Percentiles rank a stretch among this genome's conserved stretches.
Conservation (phyloP, 2,888 invertebrate genomes). For the Nematopogon swammerdamellus region DNA sequence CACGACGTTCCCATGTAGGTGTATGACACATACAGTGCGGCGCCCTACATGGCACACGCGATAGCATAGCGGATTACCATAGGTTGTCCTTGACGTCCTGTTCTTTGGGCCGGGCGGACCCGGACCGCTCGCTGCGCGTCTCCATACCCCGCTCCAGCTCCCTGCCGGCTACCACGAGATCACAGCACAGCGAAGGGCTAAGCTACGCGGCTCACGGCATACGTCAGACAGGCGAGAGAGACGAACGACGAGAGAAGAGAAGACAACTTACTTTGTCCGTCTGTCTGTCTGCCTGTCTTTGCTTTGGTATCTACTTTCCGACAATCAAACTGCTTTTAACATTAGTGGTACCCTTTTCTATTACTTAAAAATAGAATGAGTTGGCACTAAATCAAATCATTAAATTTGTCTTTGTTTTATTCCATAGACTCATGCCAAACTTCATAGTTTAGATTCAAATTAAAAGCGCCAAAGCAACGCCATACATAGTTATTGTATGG, state of each 20-base stretch:
- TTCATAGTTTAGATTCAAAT: no score
- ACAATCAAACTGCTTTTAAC: no score
- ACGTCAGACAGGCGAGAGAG: constrained; percentile 46
- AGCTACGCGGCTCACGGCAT: constrained; percentile 18
- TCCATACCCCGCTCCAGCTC: not conserved
- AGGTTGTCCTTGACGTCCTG: constrained; percentile 62
- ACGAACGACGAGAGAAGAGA: constrained; percentile 16
- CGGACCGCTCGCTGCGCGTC: not conserved
- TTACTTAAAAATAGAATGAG: no score
- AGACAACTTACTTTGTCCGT: no score
- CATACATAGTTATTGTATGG: no score
- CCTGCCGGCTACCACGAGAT: not conserved
- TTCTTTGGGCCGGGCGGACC: not conserved
- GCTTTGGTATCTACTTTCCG: no score
- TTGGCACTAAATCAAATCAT: no score
- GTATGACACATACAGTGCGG: constrained; percentile 55
- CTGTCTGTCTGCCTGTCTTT: no score
- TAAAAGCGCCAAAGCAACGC: no score
- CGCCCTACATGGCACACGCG: constrained; percentile 44
- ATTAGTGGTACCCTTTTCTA: no score
- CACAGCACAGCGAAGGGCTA: not conserved
- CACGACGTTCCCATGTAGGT: constrained; percentile 56
- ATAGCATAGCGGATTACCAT: constrained; percentile 56
- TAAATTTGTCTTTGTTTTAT: no score
- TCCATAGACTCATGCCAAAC: no score